Base-by-base conservation (phyloP, 1,140 invertebrate species). In the Plutomurus gul region DNA sequence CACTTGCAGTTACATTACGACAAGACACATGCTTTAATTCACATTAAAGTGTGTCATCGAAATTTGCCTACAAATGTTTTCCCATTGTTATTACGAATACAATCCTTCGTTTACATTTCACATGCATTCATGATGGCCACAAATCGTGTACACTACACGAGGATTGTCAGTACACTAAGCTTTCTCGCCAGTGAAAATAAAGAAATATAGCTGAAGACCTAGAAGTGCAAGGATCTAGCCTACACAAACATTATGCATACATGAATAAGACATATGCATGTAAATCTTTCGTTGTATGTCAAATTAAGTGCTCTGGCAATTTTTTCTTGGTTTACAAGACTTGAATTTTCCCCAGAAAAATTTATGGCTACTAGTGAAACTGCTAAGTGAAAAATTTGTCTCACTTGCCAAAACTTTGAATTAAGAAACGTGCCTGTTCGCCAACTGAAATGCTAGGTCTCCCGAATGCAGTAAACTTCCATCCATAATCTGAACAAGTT, bases 301-400 rank as follows among this genome's bases (percentile, higher is more conserved):
- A 65, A 65, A 65, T 65, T 65, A 65, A 65, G 56, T 65, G 56
- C 27, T 30, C 27, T 65, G 27, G 56, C 56, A 36, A 65, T 65
- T 65, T 65, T 65, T 65, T 65, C 56, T n/a, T 65, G 56, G n/a
- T 65, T 65, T 65, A 36, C 56, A 33, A 33, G 56, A 36, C 56
- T 65, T 65, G 56, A 25, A 65, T 65, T 65, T 65, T 65, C 27
- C 56, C 27, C 25, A n/a, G 56, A 30, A 65, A 65, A 65, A 65
- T 65, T 65, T 65, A 65, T 65, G 56, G 56, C 30, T 13, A 65
- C 27, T 65, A 30, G 36, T 22, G 70, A 73, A 40, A 73, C 36
- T 73, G 70, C 70, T 73, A 73, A 73, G 70, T 73, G 70, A 73
- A 46, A 73, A 73, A 73, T 73, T 73, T 73, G 70, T 73, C 70